These are phyloP conservation scores for Cottoperca gobio DNA, from an alignment of 2,797 vertebrate species.

Conservation along the genomic window DNA sequence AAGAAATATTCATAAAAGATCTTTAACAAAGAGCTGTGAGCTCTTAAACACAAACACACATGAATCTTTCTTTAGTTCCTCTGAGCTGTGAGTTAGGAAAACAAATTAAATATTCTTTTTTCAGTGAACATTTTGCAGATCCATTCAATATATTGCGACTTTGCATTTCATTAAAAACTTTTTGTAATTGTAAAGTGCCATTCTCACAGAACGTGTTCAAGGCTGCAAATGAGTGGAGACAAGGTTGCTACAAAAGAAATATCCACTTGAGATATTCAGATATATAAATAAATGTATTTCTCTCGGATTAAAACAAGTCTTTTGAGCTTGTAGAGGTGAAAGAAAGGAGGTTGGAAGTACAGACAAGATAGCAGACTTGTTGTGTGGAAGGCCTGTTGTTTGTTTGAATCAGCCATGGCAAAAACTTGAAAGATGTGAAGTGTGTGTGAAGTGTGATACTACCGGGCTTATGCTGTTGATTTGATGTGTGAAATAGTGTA, in stretches of 20 bases:
- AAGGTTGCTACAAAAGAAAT: neutral
- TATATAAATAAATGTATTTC: neutral
- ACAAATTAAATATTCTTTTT: neutral
- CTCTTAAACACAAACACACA: neutral
- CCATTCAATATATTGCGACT: neutral
- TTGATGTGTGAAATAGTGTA: conserved; percentile 47
- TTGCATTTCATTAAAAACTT: neutral
- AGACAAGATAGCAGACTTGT: conserved; percentile 5
- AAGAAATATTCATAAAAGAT: neutral
- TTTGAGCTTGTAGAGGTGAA: neutral
- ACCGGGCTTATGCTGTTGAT: conserved; percentile 37
- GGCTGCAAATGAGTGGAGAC: neutral
- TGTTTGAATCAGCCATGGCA: conserved; percentile 5
- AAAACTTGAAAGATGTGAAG: conserved; percentile 29
- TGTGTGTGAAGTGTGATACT: conserved; percentile 41
- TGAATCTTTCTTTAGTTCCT: neutral
- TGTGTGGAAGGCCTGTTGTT: conserved; percentile 18
- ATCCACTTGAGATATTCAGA: neutral
- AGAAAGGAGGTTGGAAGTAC: neutral
- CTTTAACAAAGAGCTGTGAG: neutral
- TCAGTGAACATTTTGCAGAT: neutral
- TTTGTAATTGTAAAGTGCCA: neutral
- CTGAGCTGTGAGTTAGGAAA: neutral
- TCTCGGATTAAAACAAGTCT: neutral
- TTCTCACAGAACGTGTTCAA: neutral